phyloP scores from a whole-genome alignment of 2,797 vertebrate species.

The Erithacus rubecula region DNA sequence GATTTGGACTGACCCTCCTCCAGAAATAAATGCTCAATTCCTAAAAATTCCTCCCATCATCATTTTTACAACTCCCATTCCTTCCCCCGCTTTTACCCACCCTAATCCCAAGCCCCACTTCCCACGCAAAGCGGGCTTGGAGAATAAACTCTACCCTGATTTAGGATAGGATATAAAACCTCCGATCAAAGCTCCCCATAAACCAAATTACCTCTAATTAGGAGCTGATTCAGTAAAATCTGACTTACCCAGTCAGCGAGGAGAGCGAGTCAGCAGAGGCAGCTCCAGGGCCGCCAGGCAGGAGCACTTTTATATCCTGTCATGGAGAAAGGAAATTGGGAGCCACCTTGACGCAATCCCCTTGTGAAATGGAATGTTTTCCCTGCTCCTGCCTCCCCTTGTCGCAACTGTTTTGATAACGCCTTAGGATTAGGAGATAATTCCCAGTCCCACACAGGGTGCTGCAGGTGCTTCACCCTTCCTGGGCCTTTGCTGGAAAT shows the following conservation, averaged over 20 bases:
- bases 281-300: background rate
- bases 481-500: background rate
- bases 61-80: background rate
- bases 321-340: background rate
- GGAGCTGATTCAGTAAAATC: background rate
- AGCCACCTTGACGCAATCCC: conserved; percentile 8
- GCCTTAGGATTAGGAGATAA: background rate
- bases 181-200: background rate
- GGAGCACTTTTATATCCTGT: conserved; percentile 48
- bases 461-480: background rate
- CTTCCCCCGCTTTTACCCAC: accelerated
- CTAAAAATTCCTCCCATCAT: background rate
- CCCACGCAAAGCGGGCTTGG: background rate
- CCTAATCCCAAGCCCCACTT: background rate
- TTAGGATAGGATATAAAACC: background rate
- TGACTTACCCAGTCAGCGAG: conserved; percentile 31
- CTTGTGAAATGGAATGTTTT: conserved; percentile 59
- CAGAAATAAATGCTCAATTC: background rate
- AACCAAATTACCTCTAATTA: background rate
- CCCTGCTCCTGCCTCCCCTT: background rate
- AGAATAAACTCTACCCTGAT: background rate
- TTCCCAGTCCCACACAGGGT: background rate
- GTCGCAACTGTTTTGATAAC: conserved; percentile 34
- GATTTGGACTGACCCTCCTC: background rate
- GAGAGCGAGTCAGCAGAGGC: conserved; percentile 13